These are phyloP conservation scores for Therioaphis trifolii DNA, from an alignment of 2,888 invertebrate species.

Conservation along the genomic window DNA sequence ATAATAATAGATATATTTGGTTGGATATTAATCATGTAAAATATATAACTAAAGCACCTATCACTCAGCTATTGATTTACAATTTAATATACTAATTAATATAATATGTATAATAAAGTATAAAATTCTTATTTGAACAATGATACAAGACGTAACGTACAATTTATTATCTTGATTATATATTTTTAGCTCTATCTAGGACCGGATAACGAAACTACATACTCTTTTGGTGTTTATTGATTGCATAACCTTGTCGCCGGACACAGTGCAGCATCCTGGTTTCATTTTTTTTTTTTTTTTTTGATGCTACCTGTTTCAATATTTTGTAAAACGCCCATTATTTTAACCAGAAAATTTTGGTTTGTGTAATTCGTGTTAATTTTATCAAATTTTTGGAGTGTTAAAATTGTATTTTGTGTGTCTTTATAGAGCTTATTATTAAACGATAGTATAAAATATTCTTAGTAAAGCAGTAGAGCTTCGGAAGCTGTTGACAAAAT, in stretches of 20 bases:
- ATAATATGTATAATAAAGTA: too few relatives aligned
- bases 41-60: too few relatives aligned
- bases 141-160: too few relatives aligned
- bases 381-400: too few relatives aligned
- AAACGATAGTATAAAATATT: neutral
- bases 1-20: too few relatives aligned
- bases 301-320: constrained; percentile 42
- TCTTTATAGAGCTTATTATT: neutral
- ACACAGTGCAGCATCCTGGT: constrained; percentile 57
- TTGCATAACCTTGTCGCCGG: constrained; percentile 61
- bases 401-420: too few relatives aligned
- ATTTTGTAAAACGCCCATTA: constrained; percentile 49
- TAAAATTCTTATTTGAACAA: too few relatives aligned
- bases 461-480: neutral
- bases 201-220: constrained; percentile 22
- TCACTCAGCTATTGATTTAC: too few relatives aligned
- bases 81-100: too few relatives aligned
- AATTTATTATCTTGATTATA: neutral
- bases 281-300: constrained; percentile 18
- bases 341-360: neutral
- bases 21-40: too few relatives aligned
- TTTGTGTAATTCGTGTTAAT: constrained; percentile 4
- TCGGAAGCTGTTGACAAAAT: constrained; percentile 13
- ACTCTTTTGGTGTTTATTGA: constrained; percentile 53
- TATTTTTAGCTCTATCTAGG: constrained; percentile 56